phyloP scores from a whole-genome alignment of 2,888 invertebrate genomes.

The Melanostoma scalare region DNA sequence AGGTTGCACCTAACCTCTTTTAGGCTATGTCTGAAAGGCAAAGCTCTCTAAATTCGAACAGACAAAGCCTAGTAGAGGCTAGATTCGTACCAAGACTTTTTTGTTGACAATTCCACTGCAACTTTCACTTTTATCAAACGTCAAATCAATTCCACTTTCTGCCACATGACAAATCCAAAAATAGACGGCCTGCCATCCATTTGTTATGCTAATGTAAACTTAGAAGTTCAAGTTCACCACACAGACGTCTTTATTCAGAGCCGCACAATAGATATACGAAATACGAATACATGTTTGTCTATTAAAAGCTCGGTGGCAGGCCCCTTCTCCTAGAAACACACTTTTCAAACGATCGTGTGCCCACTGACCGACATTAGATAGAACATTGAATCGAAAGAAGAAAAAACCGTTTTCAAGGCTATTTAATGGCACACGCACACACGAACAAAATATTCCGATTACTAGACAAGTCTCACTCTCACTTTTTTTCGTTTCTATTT shows the following conservation, averaged over 20 bases:
- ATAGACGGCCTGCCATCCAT: slow-evolving; percentile 23
- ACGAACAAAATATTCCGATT: slow-evolving; percentile 7
- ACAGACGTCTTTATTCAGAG: slow-evolving; percentile 15
- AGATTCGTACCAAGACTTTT: slow-evolving; percentile 80
- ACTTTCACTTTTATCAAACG: slow-evolving; percentile 61
- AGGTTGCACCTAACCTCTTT: slow-evolving; percentile 85
- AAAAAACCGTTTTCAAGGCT: slow-evolving; percentile 64
- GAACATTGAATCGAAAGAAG: slow-evolving; percentile 58
- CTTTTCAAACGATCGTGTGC: slow-evolving; percentile 63
- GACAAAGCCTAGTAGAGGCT: slow-evolving; percentile 87
- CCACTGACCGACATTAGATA: slow-evolving; percentile 70
- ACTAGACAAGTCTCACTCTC: slow-evolving; percentile 55
- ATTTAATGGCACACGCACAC: slow-evolving; percentile 22
- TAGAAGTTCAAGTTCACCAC: slow-evolving; percentile 81
- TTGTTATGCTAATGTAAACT: slow-evolving; percentile 41
- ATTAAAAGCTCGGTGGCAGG: slow-evolving; percentile 54
- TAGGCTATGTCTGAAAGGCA: slow-evolving; percentile 84
- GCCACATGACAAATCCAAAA: slow-evolving; percentile 48
- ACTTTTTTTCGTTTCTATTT: slow-evolving; percentile 57
- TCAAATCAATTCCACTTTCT: slow-evolving; percentile 22
- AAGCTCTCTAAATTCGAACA: slow-evolving; percentile 78
- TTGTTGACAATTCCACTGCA: slow-evolving; percentile 27
- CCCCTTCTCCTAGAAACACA: slow-evolving; percentile 46
- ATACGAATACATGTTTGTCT: slow-evolving; percentile 13
- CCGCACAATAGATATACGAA: slow-evolving; percentile 22